phyloP scores from a whole-genome alignment of 2,113 vertebrate genomes.

The Phalacrocorax pelagicus region DNA sequence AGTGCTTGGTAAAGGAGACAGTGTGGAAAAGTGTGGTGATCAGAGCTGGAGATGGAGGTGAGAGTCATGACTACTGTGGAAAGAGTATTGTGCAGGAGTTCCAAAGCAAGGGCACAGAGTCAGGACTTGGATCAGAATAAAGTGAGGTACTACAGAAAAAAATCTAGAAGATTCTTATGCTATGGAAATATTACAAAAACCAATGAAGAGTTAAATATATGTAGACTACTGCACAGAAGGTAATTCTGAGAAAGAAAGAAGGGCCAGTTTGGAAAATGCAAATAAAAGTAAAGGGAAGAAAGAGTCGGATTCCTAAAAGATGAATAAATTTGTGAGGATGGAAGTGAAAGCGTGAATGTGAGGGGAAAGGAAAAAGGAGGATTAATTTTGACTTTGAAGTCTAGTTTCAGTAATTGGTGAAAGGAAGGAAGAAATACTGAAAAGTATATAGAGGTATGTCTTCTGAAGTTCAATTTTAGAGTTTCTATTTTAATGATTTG shows the following conservation, averaged over 20 bases:
- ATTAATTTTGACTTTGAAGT: neutral
- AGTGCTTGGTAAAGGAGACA: neutral
- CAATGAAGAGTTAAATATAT: neutral
- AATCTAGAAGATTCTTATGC: neutral
- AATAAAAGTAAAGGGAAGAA: neutral
- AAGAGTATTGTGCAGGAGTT: neutral
- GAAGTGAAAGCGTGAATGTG: neutral
- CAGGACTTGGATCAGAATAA: neutral
- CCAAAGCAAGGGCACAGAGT: neutral
- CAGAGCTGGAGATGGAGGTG: neutral
- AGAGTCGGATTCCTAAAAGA: neutral
- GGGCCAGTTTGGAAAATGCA: neutral
- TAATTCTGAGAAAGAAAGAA: neutral
- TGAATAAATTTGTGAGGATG: neutral
- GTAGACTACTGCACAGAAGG: neutral
- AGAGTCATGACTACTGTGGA: neutral
- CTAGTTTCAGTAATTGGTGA: neutral
- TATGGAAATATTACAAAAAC: neutral
- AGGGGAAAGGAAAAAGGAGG: neutral
- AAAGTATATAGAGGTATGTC: neutral
- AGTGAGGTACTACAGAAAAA: neutral
- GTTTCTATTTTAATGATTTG: conserved; percentile 1
- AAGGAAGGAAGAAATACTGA: neutral
- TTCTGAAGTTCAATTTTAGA: neutral
- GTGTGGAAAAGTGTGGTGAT: neutral